Evolutionary conservation across 2,113 vertebrate genomes (phyloP), one percentile per base, ranked within the genome.

Genomic region (Clinocottus analis): DNA sequence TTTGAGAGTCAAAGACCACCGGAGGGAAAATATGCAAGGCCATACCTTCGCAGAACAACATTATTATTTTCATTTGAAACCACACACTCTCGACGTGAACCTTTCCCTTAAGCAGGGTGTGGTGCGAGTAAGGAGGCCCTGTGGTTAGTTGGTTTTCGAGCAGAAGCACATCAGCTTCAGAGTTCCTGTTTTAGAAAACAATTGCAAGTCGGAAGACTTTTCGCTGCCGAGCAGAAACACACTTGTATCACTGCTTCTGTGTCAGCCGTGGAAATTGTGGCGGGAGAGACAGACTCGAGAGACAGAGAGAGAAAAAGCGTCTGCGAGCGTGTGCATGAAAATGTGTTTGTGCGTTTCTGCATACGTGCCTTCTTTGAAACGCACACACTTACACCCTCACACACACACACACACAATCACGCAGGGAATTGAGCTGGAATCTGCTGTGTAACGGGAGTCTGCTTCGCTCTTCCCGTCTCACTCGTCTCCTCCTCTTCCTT

Each of bases 371-470:
- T 14, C 68, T 74, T 51, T 79, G 63, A 85, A 72, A 73, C 64
- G 17, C 43, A n/a, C 56, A 3, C 33, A 19, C 45, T n/a, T n/a
- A 45, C 43, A 14, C 16, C 5, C 43, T 17, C 11, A 45, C 43
- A 19, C 70, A 23, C n/a, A 4, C 80, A 51, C 45, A 6, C 71
- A 45, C 76, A 61, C 70, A 76, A 75, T 39, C 59, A 68, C 51
- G 23, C 47, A 2, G 74, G 85, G 83, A 82, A 79, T 58, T 59
- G 69, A 75, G 82, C 80, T 56, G 68, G 87, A 90, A 91, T 89
- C 70, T 88, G 89, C 89, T 86, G 89, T 61, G 88, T 91, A 92
- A 92, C 88, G 19, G 51, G 47, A 64, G 68, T 83, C 85, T 85
- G 79, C 79, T 43, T 85, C 67, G 2, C 14, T 74, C 77, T 75